phyloP scores from a whole-genome alignment of 1,140 invertebrate genomes.

The Diploscapter pachys region DNA sequence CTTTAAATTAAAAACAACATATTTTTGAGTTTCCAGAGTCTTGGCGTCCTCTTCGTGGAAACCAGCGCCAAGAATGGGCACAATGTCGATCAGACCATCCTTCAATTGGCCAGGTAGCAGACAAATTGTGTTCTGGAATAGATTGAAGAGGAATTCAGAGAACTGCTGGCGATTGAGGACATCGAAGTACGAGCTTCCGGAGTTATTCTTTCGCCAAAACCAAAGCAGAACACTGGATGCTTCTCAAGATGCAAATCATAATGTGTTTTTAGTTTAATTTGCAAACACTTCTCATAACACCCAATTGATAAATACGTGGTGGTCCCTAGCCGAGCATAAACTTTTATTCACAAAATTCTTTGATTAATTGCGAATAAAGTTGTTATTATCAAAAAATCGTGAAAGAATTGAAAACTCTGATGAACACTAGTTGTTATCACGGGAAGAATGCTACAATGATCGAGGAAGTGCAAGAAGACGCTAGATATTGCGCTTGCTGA shows the following conservation, averaged over 20 bases:
- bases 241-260: slow-evolving; percentile 27
- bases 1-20: background rate
- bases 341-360: too few species aligned
- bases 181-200: slow-evolving; percentile 45
- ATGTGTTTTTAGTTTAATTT: too few species aligned
- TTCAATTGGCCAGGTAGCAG: slow-evolving; percentile 44
- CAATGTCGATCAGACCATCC: slow-evolving; percentile 46
- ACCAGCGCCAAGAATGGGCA: slow-evolving; percentile 47
- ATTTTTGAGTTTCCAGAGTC: slow-evolving; percentile 27
- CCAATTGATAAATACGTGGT: too few species aligned
- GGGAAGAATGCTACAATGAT: too few species aligned
- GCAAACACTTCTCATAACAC: too few species aligned
- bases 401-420: too few species aligned
- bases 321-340: too few species aligned
- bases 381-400: too few species aligned
- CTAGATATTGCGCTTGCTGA: too few species aligned
- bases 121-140: background rate
- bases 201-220: slow-evolving; percentile 34
- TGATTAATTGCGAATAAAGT: too few species aligned
- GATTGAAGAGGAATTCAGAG: slow-evolving; percentile 27
- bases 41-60: slow-evolving; percentile 47
- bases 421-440: too few species aligned
- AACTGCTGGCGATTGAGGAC: slow-evolving; percentile 50
- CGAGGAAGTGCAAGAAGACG: too few species aligned
- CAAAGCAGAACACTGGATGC: slow-evolving; percentile 33